phyloP scores from a whole-genome alignment of 1,140 invertebrate species.

The Cyphomyrmex costatus region DNA sequence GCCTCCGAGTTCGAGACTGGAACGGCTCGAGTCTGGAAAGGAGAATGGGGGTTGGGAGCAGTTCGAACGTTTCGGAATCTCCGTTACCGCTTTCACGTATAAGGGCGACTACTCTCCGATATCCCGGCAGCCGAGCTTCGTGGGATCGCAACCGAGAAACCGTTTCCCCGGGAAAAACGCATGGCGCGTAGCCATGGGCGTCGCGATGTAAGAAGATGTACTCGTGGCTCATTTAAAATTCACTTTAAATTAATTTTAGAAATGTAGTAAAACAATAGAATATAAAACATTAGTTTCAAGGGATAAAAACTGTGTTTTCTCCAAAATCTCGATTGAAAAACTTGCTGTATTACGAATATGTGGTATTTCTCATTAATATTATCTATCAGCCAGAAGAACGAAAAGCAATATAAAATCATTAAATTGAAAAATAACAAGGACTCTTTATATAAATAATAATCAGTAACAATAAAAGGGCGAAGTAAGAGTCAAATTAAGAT shows the following conservation, averaged over 20 bases:
- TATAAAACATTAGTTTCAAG: background rate
- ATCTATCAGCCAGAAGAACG: too few species aligned
- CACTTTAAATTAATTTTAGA: background rate
- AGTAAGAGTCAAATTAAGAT: too few species aligned
- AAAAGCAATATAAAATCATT: too few species aligned
- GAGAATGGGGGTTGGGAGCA: constrained; percentile 49
- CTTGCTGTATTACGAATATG: background rate
- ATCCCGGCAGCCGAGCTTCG: constrained; percentile 62
- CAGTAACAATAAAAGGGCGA: too few species aligned
- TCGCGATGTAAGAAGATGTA: background rate
- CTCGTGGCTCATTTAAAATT: background rate
- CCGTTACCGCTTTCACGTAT: constrained; percentile 61
- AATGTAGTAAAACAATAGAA: background rate
- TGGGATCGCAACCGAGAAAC: constrained; percentile 57
- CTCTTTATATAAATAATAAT: too few species aligned
- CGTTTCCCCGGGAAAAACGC: constrained; percentile 59
- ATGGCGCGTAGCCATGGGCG: constrained; percentile 21
- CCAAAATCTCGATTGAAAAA: background rate
- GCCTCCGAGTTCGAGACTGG: constrained; percentile 64
- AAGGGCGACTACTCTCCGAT: constrained; percentile 64
- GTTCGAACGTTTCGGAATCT: constrained; percentile 72
- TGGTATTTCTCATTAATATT: too few species aligned
- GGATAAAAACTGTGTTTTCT: background rate
- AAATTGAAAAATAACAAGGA: too few species aligned
- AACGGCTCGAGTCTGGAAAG: constrained; percentile 57